phyloP scores from a whole-genome alignment of 2,113 vertebrate species.

The Litocranius walleri region DNA sequence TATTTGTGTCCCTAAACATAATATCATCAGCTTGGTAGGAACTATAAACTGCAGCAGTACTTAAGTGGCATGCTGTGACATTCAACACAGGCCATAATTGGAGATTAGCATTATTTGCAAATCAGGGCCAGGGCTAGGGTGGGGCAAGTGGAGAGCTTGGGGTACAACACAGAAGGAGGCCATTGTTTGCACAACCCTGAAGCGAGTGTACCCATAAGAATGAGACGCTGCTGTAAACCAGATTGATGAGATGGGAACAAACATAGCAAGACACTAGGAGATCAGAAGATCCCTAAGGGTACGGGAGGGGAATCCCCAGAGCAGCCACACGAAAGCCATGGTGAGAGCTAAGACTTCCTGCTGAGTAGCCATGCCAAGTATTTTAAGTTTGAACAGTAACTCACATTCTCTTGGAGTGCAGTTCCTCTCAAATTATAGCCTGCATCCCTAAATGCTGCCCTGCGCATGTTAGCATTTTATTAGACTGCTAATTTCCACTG shows the following conservation, averaged over 20 bases:
- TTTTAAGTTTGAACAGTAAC: not conserved
- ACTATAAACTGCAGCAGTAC: not conserved
- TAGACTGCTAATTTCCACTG: not conserved
- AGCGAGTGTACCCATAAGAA: not conserved
- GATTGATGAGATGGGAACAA: not conserved
- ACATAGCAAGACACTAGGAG: not conserved
- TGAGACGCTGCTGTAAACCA: not conserved
- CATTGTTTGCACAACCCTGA: not conserved
- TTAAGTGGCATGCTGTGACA: not conserved
- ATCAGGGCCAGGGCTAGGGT: not conserved
- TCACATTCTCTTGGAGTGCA: not conserved
- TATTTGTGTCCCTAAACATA: not conserved
- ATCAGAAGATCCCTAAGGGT: not conserved
- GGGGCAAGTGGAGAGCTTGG: not conserved
- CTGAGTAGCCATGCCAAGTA: not conserved
- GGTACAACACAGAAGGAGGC: not conserved
- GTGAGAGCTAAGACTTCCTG: not conserved
- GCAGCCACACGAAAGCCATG: not conserved
- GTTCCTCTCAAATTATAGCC: not conserved
- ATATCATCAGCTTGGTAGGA: not conserved
- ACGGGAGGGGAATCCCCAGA: not conserved
- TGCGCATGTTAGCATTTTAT: not conserved
- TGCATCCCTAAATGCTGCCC: not conserved
- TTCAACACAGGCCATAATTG: not conserved
- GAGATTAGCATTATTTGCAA: not conserved